Base-by-base conservation (phyloP, 2,113 vertebrate species). In the Vimba vimba region DNA sequence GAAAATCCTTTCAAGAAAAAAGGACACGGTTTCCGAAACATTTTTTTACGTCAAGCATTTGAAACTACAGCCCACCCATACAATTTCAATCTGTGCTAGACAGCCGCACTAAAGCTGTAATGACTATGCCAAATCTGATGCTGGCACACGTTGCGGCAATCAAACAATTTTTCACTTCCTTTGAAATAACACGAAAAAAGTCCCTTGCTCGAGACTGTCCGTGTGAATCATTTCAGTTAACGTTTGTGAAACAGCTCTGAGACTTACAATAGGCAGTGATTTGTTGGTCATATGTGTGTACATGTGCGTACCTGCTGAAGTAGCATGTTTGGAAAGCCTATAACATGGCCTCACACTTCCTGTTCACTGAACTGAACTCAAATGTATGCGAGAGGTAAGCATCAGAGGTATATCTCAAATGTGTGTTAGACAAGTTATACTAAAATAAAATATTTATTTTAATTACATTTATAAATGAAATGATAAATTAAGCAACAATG, bases 31-130 rank as follows among this genome's bases (percentile, higher is more conserved):
- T 80, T 64, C 39, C 36, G 4, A 82, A 68, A 82, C n/a, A 11
- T 23, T 52, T 43, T 43, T 62, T 80, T 19, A 80, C 36, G 8
- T 50, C 19, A 68, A 47, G 13, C n/a, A 11, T 80, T 43, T 43
- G 36, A 45, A 81, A 57, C 52, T 39, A n/a, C 8, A 66, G 10
- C 62, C 62, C 10, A 80, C 15, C 8, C 3, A 6, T 69, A 30
- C 64, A 52, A 68, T 82, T 66, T 68, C 80, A 82, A 82, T 82
- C 80, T 82, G 60, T 82, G 64, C 64, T 13, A 66, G 80, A 69
- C 9, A 50, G 6, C n/a, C 15, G 2, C 45, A 69, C 45, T 8
- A 33, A 13, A 50, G n/a, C 80, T 69, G 62, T 69, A 30, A 82
- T 82, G 62, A 69, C 80, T 82, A 45, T 12, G 33, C 6, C 17